These are phyloP conservation scores for Caenorhabditis japonica DNA, from an alignment of 2,888 invertebrate species.

Conservation along the genomic window DNA sequence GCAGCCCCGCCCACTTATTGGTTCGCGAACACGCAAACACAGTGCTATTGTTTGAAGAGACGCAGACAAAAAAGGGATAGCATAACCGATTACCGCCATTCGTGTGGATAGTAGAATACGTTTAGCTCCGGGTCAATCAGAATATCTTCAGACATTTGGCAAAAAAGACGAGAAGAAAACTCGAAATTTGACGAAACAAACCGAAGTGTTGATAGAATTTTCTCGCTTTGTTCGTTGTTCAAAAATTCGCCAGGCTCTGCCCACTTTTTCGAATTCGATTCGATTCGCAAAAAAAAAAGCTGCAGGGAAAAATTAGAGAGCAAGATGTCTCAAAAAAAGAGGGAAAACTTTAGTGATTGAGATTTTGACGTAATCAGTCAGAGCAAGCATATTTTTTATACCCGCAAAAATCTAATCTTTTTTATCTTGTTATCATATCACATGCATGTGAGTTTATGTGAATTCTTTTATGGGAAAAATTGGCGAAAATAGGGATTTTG, in stretches of 20 bases:
- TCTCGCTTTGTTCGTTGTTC: background rate
- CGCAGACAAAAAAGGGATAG: too few species aligned
- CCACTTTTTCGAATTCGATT: constrained; percentile 2
- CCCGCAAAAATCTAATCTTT: background rate
- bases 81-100: constrained; percentile 40
- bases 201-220: background rate
- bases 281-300: too few species aligned
- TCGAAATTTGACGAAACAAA: background rate
- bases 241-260: constrained; percentile 1
- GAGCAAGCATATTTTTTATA: background rate
- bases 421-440: too few species aligned
- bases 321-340: background rate
- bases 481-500: background rate
- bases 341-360: background rate
- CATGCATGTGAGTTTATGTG: too few species aligned
- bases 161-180: background rate
- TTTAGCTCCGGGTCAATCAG: constrained; percentile 24
- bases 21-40: too few species aligned
- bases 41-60: too few species aligned
- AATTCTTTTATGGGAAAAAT: too few species aligned
- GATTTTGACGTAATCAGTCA: background rate
- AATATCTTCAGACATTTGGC: constrained; percentile 23
- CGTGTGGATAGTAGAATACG: constrained; percentile 36
- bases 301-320: too few species aligned
- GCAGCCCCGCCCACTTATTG: background rate